phyloP scores from a whole-genome alignment of 2,113 vertebrate genomes.

The Hemiscyllium ocellatum region DNA sequence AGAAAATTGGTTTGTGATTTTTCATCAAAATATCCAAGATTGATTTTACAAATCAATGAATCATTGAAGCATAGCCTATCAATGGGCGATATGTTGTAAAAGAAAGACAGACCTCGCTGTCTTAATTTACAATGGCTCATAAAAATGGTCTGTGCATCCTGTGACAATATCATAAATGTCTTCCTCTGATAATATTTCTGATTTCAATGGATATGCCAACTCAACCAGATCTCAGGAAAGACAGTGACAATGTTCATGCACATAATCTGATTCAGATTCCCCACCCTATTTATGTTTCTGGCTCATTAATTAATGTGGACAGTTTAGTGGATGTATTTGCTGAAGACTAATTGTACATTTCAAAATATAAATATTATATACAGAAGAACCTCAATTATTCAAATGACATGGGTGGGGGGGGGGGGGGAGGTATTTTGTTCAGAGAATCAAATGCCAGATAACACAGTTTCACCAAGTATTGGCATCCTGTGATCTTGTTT shows the following conservation, averaged over 20 bases:
- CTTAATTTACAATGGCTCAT: background rate
- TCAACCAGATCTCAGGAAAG: background rate
- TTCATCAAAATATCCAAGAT: background rate
- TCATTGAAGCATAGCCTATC: background rate
- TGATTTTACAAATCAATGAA: background rate
- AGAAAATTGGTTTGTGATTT: background rate
- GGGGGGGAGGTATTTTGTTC: too few species aligned
- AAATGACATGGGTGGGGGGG: too few species aligned
- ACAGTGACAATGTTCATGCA: background rate
- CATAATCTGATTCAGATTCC: background rate
- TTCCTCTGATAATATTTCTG: background rate
- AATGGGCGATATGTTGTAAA: background rate
- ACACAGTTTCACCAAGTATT: too few species aligned
- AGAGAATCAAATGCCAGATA: too few species aligned
- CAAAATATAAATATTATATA: too few species aligned
- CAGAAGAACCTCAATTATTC: too few species aligned
- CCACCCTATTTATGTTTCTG: background rate
- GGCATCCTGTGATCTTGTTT: too few species aligned
- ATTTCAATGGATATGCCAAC: background rate
- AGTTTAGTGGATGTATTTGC: background rate
- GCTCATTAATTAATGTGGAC: background rate
- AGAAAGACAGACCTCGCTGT: background rate
- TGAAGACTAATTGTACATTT: background rate
- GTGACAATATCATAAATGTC: background rate
- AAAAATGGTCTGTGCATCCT: background rate